Conservation (phyloP, 2,888 invertebrate species). For the Polymixis lichenea region DNA sequence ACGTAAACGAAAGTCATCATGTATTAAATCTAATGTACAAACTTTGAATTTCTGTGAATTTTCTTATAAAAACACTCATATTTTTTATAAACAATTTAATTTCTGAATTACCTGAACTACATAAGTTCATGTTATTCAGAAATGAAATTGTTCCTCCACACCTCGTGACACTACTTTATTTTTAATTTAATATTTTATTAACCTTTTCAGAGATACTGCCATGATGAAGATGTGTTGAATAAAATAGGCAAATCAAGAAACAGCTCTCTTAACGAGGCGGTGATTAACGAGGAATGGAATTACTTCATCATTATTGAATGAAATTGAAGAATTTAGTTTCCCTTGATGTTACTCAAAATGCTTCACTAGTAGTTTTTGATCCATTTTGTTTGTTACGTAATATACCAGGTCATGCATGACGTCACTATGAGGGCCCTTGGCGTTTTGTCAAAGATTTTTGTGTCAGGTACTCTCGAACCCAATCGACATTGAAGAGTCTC, state of each 20-base stretch:
- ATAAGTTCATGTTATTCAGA: too few species aligned
- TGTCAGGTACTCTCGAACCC: constrained; percentile 57
- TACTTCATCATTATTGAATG: neutral
- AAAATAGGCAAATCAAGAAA: neutral
- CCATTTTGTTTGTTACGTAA: constrained; percentile 2
- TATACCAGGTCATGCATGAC: constrained; percentile 59
- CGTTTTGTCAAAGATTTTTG: constrained; percentile 67
- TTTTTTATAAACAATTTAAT: too few species aligned
- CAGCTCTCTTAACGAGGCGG: neutral
- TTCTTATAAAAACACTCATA: neutral
- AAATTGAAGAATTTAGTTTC: constrained; percentile 1
- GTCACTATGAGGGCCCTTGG: constrained; percentile 62
- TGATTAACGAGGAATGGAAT: too few species aligned
- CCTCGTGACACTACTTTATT: neutral
- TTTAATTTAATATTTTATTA: neutral
- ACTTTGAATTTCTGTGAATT: neutral
- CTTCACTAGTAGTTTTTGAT: neutral
- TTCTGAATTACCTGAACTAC: too few species aligned
- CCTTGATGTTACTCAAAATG: neutral
- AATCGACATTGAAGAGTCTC: constrained; percentile 58
- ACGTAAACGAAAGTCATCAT: neutral
- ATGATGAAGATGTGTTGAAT: neutral
- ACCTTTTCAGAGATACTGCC: neutral
- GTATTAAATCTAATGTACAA: neutral
- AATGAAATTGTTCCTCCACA: too few species aligned